Conservation (phyloP, 2,113 vertebrate genomes). For the Mesembrinibis cayennensis region DNA sequence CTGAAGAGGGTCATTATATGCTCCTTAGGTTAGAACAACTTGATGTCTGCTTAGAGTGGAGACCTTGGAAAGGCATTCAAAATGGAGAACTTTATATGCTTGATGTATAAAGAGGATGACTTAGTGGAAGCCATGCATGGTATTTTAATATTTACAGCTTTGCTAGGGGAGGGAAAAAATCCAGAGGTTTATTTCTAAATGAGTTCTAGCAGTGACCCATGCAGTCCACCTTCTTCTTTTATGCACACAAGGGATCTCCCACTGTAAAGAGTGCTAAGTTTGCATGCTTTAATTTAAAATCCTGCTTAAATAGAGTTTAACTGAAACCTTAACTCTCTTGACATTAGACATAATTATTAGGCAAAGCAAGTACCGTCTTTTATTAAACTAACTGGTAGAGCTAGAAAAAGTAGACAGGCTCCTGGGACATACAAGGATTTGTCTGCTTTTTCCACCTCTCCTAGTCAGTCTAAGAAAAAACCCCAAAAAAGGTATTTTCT, state of each 20-base stretch:
- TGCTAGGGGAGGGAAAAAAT: background rate
- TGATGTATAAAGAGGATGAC: background rate
- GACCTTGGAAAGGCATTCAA: background rate
- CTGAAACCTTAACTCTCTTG: slow-evolving; percentile 32
- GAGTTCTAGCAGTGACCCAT: background rate
- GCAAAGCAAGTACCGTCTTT: background rate
- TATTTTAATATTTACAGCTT: background rate
- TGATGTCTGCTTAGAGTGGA: background rate
- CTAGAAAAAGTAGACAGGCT: background rate
- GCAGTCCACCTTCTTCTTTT: background rate
- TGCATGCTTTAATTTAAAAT: slow-evolving; percentile 41
- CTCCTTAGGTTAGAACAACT: background rate
- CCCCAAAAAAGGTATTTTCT: background rate
- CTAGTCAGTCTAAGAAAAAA: background rate
- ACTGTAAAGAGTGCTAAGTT: background rate
- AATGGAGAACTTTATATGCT: background rate
- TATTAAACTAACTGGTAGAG: slow-evolving; percentile 1
- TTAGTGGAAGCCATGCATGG: background rate
- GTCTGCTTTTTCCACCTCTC: background rate
- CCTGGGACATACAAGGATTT: background rate
- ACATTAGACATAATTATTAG: slow-evolving; percentile 30
- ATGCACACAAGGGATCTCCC: background rate
- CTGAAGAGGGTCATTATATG: background rate
- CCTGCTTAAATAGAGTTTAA: slow-evolving; percentile 36
- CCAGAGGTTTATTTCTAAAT: background rate